Conservation (phyloP, 2,797 vertebrate species). For the Spheniscus humboldti region DNA sequence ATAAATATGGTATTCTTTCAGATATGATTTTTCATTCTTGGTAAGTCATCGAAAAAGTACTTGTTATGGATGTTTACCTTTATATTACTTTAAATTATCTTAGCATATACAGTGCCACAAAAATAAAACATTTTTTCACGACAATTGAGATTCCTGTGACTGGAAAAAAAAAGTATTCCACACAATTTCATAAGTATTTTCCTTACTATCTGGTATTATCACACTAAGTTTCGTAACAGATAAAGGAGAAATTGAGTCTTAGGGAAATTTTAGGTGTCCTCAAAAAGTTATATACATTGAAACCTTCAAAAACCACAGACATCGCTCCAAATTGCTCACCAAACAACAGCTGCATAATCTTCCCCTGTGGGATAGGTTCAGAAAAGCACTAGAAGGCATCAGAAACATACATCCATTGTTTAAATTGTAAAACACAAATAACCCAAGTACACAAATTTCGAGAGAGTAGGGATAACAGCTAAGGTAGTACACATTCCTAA, state of each 20-base stretch:
- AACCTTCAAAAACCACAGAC: constrained; percentile 87
- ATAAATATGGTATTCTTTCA: constrained; percentile 70
- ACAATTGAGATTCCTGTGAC: constrained; percentile 77
- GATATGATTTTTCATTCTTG: constrained; percentile 66
- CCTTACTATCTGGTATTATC: constrained; percentile 71
- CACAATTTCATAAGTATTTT: constrained; percentile 72
- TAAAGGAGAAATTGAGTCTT: constrained; percentile 79
- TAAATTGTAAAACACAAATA: constrained; percentile 85
- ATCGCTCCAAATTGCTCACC: constrained; percentile 81
- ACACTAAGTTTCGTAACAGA: constrained; percentile 79
- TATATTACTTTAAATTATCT: constrained; percentile 78
- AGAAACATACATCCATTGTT: constrained; percentile 88
- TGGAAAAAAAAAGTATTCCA: constrained; percentile 70
- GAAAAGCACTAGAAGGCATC: constrained; percentile 82
- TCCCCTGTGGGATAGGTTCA: constrained; percentile 74
- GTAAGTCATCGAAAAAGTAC: constrained; percentile 67
- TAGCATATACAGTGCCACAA: constrained; percentile 83
- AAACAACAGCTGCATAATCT: constrained; percentile 78
- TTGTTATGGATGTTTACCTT: constrained; percentile 72
- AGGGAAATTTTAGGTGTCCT: constrained; percentile 78
- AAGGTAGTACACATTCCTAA: constrained; percentile 91
- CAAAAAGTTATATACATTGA: constrained; percentile 88
- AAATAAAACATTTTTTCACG: constrained; percentile 78
- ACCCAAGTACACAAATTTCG: constrained; percentile 81
- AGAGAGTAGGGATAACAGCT: constrained; percentile 87